phyloP scores from a whole-genome alignment of 1,140 invertebrate genomes.

The Drosophila ficusphila region DNA sequence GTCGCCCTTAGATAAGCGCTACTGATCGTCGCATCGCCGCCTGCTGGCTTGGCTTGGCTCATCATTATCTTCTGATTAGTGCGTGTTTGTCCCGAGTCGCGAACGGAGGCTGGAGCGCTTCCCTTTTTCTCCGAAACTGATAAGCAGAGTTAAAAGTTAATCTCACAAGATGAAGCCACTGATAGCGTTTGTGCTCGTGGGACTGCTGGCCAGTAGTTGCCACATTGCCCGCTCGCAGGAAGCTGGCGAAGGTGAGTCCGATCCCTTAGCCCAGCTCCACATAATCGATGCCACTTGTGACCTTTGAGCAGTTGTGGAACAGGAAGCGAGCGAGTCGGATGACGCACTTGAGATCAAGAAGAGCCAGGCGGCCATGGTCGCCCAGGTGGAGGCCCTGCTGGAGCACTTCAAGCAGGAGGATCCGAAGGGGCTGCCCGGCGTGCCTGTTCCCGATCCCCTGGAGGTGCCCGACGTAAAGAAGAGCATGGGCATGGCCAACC shows the following conservation, averaged over 20 bases:
- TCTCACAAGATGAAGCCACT: slow-evolving; percentile 50
- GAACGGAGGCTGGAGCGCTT: slow-evolving; percentile 16
- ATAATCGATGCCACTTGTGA: slow-evolving; percentile 6
- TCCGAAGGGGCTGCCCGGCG: slow-evolving; percentile 90
- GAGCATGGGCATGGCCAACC: slow-evolving; percentile 88
- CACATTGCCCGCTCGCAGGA: slow-evolving; percentile 36
- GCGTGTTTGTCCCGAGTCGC: slow-evolving; percentile 28
- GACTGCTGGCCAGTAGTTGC: slow-evolving; percentile 26
- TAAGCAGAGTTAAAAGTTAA: slow-evolving; percentile 30
- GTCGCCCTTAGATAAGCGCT: slow-evolving; percentile 45
- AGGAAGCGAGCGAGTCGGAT: slow-evolving; percentile 31
- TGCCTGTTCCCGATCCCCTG: slow-evolving; percentile 91
- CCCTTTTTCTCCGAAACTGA: slow-evolving; percentile 18
- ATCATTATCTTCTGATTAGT: slow-evolving; percentile 59
- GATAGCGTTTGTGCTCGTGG: slow-evolving; percentile 43
- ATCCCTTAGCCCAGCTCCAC: neutral
- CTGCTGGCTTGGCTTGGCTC: slow-evolving; percentile 41
- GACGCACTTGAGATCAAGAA: slow-evolving; percentile 69
- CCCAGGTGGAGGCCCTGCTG: slow-evolving; percentile 89
- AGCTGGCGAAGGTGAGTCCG: slow-evolving; percentile 39
- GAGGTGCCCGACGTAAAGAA: slow-evolving; percentile 91
- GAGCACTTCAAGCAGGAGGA: slow-evolving; percentile 93
- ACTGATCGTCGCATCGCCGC: slow-evolving; percentile 25
- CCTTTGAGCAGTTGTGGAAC: slow-evolving; percentile 50
- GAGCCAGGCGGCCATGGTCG: slow-evolving; percentile 88